Base-by-base conservation (phyloP, 2,113 vertebrate species). In the Poicephalus meyeri region DNA sequence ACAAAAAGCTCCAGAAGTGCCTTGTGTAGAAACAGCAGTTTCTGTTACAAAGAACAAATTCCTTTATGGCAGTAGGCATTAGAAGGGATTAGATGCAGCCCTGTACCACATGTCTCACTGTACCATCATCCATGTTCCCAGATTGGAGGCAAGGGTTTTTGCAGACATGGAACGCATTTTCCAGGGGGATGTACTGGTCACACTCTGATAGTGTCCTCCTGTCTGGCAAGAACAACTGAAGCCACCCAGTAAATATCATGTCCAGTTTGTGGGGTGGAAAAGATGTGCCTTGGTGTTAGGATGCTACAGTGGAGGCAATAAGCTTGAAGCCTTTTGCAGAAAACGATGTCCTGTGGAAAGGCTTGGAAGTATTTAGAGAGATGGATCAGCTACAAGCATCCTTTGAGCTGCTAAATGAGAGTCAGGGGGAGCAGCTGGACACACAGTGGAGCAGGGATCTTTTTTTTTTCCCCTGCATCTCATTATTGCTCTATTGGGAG, bases 221-320 rank as follows among this genome's bases (percentile, higher is more conserved):
- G 66, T 9, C 33, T 69, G 33, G 9, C 13, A 46, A 31, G n/a
- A 79, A 4, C 49, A 79, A 42, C 17, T 26, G 52, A 88, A 74
- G 70, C 13, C 20, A 47, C 15, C 10, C 49, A 70, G 26, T 29
- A 83, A 80, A 70, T 0, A 2, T 24, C 41, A 31, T 2, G 20
- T 47, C 28, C 49, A 33, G 1, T 65, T 52, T 0, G 1, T 37
- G 64, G 33, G 13, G 8, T 0, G 3, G n/a, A 37, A 53, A 14
- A 79, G 5, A 14, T 71, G 16, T 66, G 41, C 61, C 20, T 26
- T 81, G 18, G 18, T 76, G 31, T 31, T 60, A n/a, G 56, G 31
- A 80, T 64, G n/a, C 37, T 63, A 31, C 19, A n/a, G 56, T 4
- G 3, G 46, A 91, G 31, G 13, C 31, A 63, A 14, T 9, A 56